Evolutionary conservation across 2,797 vertebrate genomes (phyloP).

Genomic region (Capromys pilorides): DNA sequence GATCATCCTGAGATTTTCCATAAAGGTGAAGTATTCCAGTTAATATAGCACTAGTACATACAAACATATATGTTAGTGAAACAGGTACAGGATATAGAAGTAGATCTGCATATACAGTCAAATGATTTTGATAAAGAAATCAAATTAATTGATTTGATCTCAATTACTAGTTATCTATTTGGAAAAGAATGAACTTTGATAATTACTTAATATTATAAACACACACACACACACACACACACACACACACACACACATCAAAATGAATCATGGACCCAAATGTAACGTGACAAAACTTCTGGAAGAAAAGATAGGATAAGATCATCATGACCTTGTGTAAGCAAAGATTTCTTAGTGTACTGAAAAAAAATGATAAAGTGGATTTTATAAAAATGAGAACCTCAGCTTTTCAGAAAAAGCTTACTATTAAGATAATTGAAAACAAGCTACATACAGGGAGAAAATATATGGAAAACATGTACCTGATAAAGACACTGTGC

Average conservation of each 20-base stretch:
- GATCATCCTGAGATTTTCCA: not conserved
- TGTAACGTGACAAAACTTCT: not conserved
- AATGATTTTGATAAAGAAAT: not conserved
- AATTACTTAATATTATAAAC: not conserved
- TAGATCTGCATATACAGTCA: not conserved
- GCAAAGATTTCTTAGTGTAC: not conserved
- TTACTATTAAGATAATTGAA: not conserved
- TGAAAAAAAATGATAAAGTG: not conserved
- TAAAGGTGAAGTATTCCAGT: not conserved
- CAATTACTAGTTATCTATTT: not conserved
- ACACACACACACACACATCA: not conserved
- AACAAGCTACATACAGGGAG: not conserved
- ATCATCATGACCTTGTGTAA: not conserved
- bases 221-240: not conserved
- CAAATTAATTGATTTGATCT: not conserved
- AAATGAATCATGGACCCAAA: not conserved
- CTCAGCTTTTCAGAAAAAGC: not conserved
- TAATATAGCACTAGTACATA: not conserved
- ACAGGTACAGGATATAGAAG: not conserved
- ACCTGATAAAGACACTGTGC: not conserved
- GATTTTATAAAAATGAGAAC: conserved; percentile 39
- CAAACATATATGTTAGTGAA: not conserved
- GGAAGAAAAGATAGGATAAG: not conserved
- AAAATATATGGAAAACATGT: not conserved
- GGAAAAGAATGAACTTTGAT: not conserved